Percentiles rank a stretch among this genome's conserved stretches.
These are phyloP conservation scores for Muntiacus muntjak DNA, from an alignment of 2,113 vertebrate species.

Conservation along the genomic window DNA sequence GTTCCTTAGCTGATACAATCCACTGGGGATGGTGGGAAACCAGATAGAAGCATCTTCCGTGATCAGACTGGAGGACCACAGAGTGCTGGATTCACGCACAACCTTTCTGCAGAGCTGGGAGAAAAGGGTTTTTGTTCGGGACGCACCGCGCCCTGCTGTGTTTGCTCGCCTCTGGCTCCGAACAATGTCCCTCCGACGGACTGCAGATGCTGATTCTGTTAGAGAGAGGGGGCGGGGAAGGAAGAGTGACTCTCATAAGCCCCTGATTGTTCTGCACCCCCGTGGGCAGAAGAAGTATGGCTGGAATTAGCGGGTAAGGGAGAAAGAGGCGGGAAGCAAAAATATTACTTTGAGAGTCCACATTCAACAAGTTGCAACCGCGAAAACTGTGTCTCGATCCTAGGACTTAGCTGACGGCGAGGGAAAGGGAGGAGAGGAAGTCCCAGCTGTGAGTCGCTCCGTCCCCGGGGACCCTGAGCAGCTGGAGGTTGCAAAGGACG, in stretches of 20 bases:
- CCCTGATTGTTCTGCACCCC: constrained; percentile 76
- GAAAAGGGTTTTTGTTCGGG: constrained; percentile 53
- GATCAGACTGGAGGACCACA: neutral
- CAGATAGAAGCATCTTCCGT: neutral
- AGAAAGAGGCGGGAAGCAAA: constrained; percentile 70
- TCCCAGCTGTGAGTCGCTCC: neutral
- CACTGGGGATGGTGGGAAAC: neutral
- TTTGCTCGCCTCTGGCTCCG: constrained; percentile 61
- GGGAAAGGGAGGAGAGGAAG: constrained; percentile 23
- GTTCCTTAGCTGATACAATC: neutral
- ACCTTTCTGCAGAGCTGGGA: constrained; percentile 45
- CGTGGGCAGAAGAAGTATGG: constrained; percentile 84
- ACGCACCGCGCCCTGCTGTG: constrained; percentile 13
- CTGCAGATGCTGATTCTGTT: constrained; percentile 65
- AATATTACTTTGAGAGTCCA: constrained; percentile 65
- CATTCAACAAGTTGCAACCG: constrained; percentile 61
- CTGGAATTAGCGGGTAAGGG: constrained; percentile 80
- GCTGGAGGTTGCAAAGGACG: constrained; percentile 46
- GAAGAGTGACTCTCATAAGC: constrained; percentile 64
- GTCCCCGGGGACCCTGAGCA: constrained; percentile 42
- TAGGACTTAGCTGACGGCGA: constrained; percentile 78
- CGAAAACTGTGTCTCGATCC: constrained; percentile 61
- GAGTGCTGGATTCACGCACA: neutral
- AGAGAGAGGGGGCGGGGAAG: constrained; percentile 15
- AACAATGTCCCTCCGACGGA: constrained; percentile 68